A percentile compares a stretch with the other conserved stretches of the same genome.
phyloP scores from a whole-genome alignment of 2,888 invertebrate genomes.

The Odontocerum albicorne region DNA sequence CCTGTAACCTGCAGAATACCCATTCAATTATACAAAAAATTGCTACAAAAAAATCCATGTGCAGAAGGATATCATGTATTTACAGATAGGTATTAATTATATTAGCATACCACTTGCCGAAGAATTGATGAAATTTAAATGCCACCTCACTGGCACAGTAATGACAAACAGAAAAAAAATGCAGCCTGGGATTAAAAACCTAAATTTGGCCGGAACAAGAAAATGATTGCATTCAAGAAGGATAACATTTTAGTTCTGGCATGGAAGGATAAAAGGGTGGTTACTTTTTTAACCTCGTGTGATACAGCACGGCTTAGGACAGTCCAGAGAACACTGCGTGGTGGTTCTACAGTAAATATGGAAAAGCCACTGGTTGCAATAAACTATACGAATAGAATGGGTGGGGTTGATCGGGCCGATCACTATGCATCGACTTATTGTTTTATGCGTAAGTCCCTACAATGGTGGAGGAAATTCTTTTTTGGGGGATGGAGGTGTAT shows the following conservation, averaged over 20 bases:
- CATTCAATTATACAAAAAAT: background rate
- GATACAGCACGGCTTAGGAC: too few relatives aligned
- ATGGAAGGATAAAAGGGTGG: too few relatives aligned
- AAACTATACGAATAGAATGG: too few relatives aligned
- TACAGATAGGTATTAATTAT: constrained; percentile 9
- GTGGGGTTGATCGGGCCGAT: too few relatives aligned
- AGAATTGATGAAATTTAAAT: constrained; percentile 3
- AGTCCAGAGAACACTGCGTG: too few relatives aligned
- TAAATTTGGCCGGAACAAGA: constrained; percentile 6
- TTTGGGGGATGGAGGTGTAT: too few relatives aligned
- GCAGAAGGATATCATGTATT: constrained; percentile 3
- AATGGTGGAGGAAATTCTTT: background rate
- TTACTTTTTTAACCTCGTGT: too few relatives aligned
- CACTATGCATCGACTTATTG: too few relatives aligned
- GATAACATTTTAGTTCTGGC: too few relatives aligned
- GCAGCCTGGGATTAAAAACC: background rate
- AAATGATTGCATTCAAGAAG: background rate
- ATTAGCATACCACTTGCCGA: constrained; percentile 6
- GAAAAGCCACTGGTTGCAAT: too few relatives aligned
- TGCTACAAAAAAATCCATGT: constrained; percentile 1
- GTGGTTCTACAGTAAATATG: too few relatives aligned
- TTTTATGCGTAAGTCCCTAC: background rate
- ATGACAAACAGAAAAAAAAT: constrained; percentile 5
- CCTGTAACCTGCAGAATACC: constrained; percentile 1
- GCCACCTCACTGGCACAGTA: background rate